These are phyloP conservation scores for Nannobrachium achirus DNA, from an alignment of 2,113 vertebrate genomes.

Conservation along the genomic window DNA sequence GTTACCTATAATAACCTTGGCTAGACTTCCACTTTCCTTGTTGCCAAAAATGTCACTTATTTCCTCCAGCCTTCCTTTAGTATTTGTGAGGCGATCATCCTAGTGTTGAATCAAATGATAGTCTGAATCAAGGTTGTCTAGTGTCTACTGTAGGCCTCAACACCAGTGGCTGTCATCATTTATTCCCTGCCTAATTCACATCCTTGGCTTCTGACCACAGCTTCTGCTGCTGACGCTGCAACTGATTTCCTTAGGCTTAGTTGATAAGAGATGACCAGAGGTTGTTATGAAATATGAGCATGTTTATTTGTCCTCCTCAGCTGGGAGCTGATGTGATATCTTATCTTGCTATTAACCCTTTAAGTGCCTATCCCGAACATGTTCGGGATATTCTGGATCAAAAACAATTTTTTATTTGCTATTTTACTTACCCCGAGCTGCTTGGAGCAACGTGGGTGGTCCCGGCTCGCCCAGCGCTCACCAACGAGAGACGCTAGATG, in stretches of 20 bases:
- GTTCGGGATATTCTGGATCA: too few species aligned
- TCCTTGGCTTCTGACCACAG: conserved; percentile 23
- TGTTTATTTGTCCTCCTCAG: conserved; percentile 3
- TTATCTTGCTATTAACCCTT: too few species aligned
- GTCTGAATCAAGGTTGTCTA: conserved; percentile 18
- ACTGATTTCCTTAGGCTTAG: not conserved
- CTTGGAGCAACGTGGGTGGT: too few species aligned
- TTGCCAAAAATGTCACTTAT: conserved; percentile 59
- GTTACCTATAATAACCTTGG: not conserved
- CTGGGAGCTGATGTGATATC: not conserved
- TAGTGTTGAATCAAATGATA: conserved; percentile 41
- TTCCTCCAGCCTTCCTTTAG: conserved; percentile 53
- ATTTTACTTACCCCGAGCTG: too few species aligned
- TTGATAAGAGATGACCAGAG: conserved; percentile 22
- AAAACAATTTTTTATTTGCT: too few species aligned
- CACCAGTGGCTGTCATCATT: conserved; percentile 28
- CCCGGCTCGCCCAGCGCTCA: too few species aligned
- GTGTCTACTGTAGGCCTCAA: conserved; percentile 17
- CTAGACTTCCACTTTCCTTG: conserved; percentile 38
- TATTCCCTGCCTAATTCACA: conserved; percentile 21
- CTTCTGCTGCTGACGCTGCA: not conserved
- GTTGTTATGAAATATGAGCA: conserved; percentile 22
- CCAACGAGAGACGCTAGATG: too few species aligned
- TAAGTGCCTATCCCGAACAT: too few species aligned
- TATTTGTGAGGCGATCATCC: conserved; percentile 33